Evolutionary conservation across 2,888 invertebrate genomes (phyloP).

Genomic region (Strigamia crassipes): DNA sequence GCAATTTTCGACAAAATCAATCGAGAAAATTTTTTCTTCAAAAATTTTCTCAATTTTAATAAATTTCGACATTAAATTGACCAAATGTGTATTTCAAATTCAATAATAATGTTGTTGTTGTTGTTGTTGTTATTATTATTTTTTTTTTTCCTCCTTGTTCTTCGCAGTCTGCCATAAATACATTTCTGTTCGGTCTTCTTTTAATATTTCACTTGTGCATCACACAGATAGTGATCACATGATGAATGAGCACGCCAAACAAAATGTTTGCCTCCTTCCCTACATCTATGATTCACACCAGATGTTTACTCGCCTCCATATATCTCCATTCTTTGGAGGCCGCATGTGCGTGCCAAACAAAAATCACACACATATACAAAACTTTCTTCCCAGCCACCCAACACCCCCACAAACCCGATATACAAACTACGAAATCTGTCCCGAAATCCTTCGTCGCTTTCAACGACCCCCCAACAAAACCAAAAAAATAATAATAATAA

Average conservation of each 20-base stretch:
- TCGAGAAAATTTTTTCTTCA: too few species aligned
- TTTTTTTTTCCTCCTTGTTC: background rate
- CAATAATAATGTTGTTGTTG: background rate
- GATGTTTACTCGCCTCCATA: constrained; percentile 37
- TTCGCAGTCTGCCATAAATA: background rate
- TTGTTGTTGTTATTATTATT: too few species aligned
- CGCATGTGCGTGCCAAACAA: constrained; percentile 31
- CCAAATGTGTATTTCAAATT: too few species aligned
- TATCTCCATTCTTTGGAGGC: constrained; percentile 28
- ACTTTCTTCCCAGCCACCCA: background rate
- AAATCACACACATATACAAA: constrained; percentile 37
- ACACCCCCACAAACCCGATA: background rate
- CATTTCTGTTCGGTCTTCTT: constrained; percentile 31
- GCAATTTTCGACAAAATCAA: too few species aligned
- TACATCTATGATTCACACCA: constrained; percentile 37
- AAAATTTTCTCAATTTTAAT: too few species aligned
- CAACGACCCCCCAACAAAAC: background rate
- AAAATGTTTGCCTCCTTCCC: constrained; percentile 36
- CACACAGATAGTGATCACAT: constrained; percentile 37
- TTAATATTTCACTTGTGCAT: constrained; percentile 37
- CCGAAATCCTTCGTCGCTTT: background rate
- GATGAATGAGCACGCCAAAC: constrained; percentile 37
- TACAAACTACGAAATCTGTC: background rate
- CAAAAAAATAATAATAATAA: background rate
- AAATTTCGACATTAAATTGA: too few species aligned